A percentile compares a stretch with the other conserved stretches of the same genome.
These are phyloP conservation scores for Zygothrica quintamaculata DNA, from an alignment of 2,888 invertebrate species.

Conservation along the genomic window DNA sequence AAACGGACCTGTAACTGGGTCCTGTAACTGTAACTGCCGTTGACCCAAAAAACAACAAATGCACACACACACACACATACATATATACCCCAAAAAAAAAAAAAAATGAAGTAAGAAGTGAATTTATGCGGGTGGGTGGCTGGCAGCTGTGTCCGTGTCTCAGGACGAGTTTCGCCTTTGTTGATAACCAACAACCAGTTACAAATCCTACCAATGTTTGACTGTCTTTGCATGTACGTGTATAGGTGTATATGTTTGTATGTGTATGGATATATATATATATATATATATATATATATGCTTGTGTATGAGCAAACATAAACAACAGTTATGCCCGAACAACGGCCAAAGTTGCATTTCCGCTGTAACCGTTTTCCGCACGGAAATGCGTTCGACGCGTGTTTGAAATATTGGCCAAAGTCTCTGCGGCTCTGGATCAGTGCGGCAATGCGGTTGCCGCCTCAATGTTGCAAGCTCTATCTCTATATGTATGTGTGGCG, in stretches of 20 bases:
- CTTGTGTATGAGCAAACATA: constrained; percentile 62
- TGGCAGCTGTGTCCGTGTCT: constrained; percentile 45
- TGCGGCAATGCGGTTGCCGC: constrained; percentile 48
- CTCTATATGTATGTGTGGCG: constrained; percentile 1
- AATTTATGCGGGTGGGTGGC: constrained; percentile 32
- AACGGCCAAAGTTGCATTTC: constrained; percentile 78
- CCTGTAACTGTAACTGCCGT: constrained; percentile 50
- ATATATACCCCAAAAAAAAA: not conserved
- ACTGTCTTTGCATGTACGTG: constrained; percentile 1
- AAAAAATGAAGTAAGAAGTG: constrained; percentile 8
- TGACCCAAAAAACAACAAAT: constrained; percentile 38
- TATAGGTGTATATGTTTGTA: constrained; percentile 21
- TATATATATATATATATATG: constrained; percentile 4
- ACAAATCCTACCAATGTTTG: constrained; percentile 22
- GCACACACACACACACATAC: too few relatives aligned
- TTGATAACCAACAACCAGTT: constrained; percentile 38
- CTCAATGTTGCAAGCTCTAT: constrained; percentile 27
- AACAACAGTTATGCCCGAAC: constrained; percentile 78
- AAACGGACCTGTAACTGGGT: constrained; percentile 35
- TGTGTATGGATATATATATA: constrained; percentile 68
- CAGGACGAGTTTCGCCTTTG: constrained; percentile 38
- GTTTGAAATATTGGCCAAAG: constrained; percentile 78
- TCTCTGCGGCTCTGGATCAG: constrained; percentile 39
- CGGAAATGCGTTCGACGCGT: constrained; percentile 80
- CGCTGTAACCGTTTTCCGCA: constrained; percentile 77